Percentiles rank a stretch among this genome's conserved stretches.
Conservation (phyloP, 2,797 vertebrate species). For the Odontamblyopus rebecca region DNA sequence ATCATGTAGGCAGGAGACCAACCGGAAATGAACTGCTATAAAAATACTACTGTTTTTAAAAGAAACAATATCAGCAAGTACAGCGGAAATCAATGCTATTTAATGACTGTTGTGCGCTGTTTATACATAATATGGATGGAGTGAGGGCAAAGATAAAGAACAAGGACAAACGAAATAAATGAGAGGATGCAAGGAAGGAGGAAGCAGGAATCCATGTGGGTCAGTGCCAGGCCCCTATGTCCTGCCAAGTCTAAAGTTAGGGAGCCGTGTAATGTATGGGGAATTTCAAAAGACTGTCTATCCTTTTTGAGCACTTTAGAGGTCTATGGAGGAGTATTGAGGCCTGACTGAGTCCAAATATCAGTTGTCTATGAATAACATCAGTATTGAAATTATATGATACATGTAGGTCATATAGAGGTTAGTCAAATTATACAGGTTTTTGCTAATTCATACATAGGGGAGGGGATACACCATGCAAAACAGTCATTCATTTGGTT, state of each 20-base stretch:
- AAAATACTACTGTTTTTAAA: neutral
- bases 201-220: slow-evolving; percentile 9
- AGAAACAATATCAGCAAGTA: neutral
- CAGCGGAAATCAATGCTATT: neutral
- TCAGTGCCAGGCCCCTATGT: slow-evolving; percentile 4
- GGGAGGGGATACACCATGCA: no score
- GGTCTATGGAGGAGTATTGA: no score
- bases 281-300: neutral
- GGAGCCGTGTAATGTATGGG: neutral
- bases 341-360: no score
- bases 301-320: no score
- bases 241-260: neutral
- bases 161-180: neutral
- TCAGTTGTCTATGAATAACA: no score
- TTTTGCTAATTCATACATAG: no score
- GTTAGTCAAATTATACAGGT: no score
- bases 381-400: no score
- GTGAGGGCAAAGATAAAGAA: neutral
- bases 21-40: slow-evolving; percentile 1
- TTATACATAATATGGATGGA: neutral
- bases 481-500: no score
- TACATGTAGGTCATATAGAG: no score
- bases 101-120: neutral
- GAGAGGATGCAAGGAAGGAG: neutral
- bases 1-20: neutral